phyloP scores from a whole-genome alignment of 2,797 vertebrate species.

The Lindbergichthys nudifrons region DNA sequence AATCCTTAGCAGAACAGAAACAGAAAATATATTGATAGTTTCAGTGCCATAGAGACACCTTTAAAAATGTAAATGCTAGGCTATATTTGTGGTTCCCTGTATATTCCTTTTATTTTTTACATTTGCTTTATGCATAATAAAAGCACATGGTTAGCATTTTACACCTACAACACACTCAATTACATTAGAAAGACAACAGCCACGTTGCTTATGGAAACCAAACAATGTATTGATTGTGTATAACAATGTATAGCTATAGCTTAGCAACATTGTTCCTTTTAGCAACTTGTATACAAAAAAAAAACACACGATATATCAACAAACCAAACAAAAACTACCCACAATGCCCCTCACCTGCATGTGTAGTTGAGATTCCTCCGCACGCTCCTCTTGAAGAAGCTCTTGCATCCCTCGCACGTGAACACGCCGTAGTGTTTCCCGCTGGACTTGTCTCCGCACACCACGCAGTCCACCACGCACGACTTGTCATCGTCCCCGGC shows the following conservation, averaged over 20 bases:
- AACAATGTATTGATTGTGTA: too few species aligned
- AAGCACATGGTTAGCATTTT: not conserved
- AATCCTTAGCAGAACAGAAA: not conserved
- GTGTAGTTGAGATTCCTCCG: constrained; percentile 94
- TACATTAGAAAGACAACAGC: not conserved
- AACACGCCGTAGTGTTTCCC: constrained; percentile 96
- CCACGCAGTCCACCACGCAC: constrained; percentile 93
- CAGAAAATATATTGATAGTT: not conserved
- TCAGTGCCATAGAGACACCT: not conserved
- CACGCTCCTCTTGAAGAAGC: constrained; percentile 95
- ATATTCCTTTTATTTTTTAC: not conserved
- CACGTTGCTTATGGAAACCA: not conserved
- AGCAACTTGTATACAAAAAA: not conserved
- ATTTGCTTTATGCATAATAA: not conserved
- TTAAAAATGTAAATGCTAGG: not conserved
- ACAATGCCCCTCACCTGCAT: constrained; percentile 87
- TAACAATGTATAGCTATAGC: not conserved
- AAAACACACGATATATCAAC: too few species aligned
- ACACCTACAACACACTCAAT: not conserved
- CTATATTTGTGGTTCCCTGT: not conserved
- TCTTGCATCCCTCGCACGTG: constrained; percentile 96
- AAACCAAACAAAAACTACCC: constrained; percentile 15
- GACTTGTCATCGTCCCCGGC: constrained; percentile 91
- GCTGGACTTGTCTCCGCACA: constrained; percentile 94
- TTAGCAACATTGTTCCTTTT: too few species aligned